phyloP scores from a whole-genome alignment of 1,140 invertebrate genomes.

The Micrasema minimum region DNA sequence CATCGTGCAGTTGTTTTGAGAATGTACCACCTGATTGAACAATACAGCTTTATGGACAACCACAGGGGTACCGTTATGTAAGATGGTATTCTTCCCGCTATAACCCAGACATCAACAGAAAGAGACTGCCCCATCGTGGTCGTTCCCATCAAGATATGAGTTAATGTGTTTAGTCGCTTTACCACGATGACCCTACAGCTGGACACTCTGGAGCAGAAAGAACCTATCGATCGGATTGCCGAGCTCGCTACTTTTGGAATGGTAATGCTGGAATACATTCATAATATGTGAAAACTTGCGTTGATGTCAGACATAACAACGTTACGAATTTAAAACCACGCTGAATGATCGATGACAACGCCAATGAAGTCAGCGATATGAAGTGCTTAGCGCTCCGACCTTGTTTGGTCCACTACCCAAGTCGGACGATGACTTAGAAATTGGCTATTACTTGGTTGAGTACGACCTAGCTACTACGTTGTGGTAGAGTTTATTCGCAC shows the following conservation, averaged over 20 bases:
- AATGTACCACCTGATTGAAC: neutral
- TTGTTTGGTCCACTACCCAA: constrained; percentile 4
- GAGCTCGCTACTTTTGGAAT: constrained; percentile 53
- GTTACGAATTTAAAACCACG: neutral
- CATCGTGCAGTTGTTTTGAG: neutral
- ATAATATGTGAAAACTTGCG: constrained; percentile 1
- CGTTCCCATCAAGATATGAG: constrained; percentile 3
- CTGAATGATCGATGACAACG: neutral
- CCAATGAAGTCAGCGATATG: neutral
- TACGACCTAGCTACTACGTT: constrained; percentile 54
- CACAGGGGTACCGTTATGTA: neutral
- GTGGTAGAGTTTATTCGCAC: constrained; percentile 56
- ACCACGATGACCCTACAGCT: constrained; percentile 51
- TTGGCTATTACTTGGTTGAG: constrained; percentile 54
- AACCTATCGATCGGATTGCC: constrained; percentile 50
- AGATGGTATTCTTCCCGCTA: neutral
- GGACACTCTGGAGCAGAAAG: constrained; percentile 55
- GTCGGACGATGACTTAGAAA: constrained; percentile 53
- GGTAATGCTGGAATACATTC: neutral
- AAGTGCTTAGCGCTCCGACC: neutral
- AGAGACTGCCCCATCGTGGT: neutral
- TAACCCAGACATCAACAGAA: neutral
- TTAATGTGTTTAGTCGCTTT: constrained; percentile 48
- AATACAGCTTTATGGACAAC: neutral
- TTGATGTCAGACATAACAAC: constrained; percentile 11